Conservation (phyloP, 2,113 vertebrate genomes). For the Podarcis cretensis region DNA sequence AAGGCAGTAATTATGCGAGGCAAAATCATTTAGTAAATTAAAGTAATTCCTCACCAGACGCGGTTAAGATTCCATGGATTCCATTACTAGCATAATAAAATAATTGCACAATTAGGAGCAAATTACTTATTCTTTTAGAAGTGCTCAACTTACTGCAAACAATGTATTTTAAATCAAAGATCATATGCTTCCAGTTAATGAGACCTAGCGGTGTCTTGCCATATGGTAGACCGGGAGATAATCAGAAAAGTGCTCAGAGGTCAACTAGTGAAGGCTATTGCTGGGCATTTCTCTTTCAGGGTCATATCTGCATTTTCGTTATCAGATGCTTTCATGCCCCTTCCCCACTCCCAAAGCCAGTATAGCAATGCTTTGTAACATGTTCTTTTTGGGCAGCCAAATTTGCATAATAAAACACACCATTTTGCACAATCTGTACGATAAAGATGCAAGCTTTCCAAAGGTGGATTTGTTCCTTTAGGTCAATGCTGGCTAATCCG, state of each 20-base stretch:
- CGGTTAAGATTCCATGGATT: slow-evolving; percentile 32
- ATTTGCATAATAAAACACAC: neutral
- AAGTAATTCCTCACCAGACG: slow-evolving; percentile 52
- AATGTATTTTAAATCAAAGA: slow-evolving; percentile 10
- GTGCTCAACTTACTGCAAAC: slow-evolving; percentile 36
- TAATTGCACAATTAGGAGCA: slow-evolving; percentile 39
- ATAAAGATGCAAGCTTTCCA: neutral
- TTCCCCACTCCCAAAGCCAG: neutral
- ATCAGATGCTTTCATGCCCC: neutral
- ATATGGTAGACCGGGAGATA: neutral
- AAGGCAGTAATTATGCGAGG: slow-evolving; percentile 47
- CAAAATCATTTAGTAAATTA: slow-evolving; percentile 51
- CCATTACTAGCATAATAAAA: slow-evolving; percentile 42
- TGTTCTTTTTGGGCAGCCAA: neutral
- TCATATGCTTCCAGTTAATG: neutral
- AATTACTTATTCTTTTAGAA: slow-evolving; percentile 41
- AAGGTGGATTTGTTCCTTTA: neutral
- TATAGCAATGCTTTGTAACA: too few species aligned
- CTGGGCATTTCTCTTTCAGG: neutral
- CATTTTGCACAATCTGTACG: neutral
- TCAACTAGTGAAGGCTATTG: neutral
- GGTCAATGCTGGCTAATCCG: too few species aligned
- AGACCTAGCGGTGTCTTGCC: neutral
- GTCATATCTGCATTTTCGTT: too few species aligned
- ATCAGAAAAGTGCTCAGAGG: neutral